Conservation (phyloP, 2,113 vertebrate species). For the Capricornis sumatraensis region DNA sequence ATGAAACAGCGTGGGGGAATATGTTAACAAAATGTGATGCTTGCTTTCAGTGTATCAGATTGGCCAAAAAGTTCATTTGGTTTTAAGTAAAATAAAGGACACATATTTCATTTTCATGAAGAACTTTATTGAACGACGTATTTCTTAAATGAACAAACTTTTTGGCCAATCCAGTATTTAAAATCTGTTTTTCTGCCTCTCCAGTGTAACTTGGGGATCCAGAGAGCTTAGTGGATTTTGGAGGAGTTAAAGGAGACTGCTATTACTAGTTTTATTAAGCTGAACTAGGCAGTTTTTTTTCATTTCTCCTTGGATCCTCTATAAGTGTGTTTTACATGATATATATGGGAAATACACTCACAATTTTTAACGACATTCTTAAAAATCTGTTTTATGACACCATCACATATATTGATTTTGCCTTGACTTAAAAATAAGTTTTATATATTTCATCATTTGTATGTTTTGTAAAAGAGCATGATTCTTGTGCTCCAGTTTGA, state of each 20-base stretch:
- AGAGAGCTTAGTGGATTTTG: background rate
- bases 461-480: background rate
- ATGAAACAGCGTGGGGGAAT: background rate
- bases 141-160: background rate
- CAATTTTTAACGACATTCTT: background rate
- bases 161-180: background rate
- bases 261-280: background rate
- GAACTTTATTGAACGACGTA: background rate
- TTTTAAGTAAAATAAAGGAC: background rate
- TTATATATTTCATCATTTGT: background rate
- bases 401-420: background rate
- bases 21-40: background rate
- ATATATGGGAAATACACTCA: background rate
- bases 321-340: background rate
- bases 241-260: background rate
- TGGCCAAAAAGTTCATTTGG: background rate
- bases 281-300: background rate
- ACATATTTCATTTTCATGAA: background rate
- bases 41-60: background rate
- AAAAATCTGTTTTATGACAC: background rate
- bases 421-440: background rate
- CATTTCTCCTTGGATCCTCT: background rate
- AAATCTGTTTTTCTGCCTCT: background rate
- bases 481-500: background rate
- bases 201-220: background rate